Conservation (phyloP, 2,113 vertebrate genomes). For the Ascaphus truei region DNA sequence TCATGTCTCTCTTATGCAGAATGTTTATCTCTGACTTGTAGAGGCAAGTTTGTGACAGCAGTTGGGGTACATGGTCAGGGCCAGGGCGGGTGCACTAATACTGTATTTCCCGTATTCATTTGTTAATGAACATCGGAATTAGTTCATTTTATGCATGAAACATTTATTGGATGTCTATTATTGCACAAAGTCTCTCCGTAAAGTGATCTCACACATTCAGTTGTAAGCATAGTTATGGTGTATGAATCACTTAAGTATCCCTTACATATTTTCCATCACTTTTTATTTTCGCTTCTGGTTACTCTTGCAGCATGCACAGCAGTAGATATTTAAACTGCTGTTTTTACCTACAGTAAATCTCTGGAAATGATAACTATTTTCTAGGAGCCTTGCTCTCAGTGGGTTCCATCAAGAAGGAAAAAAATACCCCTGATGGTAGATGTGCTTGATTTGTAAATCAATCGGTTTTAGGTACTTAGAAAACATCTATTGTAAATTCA, state of each 20-base stretch:
- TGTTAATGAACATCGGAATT: no score
- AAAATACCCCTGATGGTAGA: conserved; percentile 20
- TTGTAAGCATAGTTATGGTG: conserved; percentile 31
- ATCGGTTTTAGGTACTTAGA: conserved; percentile 31
- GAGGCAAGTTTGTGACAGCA: no score
- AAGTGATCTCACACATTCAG: not conserved
- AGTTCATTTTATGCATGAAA: no score
- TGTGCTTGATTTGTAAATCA: conserved; percentile 32
- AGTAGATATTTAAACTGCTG: conserved; percentile 34
- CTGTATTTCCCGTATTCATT: no score
- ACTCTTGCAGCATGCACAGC: conserved; percentile 25
- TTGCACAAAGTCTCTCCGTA: not conserved
- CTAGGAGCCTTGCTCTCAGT: conserved; percentile 39
- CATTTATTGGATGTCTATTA: no score
- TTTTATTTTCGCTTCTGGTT: conserved; percentile 34
- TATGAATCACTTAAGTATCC: conserved; percentile 18
- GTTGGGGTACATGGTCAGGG: no score
- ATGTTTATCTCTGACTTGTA: no score
- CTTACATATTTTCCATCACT: conserved; percentile 21
- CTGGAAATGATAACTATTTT: conserved; percentile 33
- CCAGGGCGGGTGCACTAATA: no score
- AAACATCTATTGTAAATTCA: conserved; percentile 37
- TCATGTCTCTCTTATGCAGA: no score
- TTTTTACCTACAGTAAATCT: conserved; percentile 33
- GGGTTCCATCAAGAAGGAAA: conserved; percentile 33